These are phyloP conservation scores for Microcebus lehilahytsara DNA, from an alignment of 2,113 vertebrate genomes.

Conservation along the genomic window DNA sequence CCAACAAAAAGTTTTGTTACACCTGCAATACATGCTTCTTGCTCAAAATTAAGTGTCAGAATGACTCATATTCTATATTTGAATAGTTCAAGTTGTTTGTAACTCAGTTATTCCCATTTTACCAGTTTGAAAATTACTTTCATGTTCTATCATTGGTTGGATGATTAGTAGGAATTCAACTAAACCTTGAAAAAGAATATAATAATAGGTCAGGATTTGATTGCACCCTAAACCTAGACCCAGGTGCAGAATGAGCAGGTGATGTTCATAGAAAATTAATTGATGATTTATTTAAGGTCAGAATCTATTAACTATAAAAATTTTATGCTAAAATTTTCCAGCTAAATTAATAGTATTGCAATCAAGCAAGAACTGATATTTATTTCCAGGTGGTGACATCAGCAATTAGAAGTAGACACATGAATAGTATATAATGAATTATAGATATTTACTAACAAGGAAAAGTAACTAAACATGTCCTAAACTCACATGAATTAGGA, in stretches of 20 bases:
- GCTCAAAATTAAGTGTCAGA: not conserved
- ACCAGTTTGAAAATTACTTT: not conserved
- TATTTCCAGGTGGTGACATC: not conserved
- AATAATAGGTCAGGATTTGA: not conserved
- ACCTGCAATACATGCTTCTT: not conserved
- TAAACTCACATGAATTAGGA: not conserved
- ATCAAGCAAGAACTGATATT: not conserved
- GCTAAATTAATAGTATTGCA: not conserved
- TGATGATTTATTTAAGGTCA: not conserved
- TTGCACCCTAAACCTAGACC: not conserved
- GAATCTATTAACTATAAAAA: not conserved
- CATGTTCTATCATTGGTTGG: not conserved
- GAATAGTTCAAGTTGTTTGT: not conserved
- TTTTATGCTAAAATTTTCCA: not conserved
- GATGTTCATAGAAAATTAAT: not conserved
- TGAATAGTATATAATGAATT: not conserved
- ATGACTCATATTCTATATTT: not conserved
- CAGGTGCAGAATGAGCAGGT: not conserved
- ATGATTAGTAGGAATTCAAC: not conserved
- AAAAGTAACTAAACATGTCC: not conserved
- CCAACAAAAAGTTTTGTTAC: not conserved
- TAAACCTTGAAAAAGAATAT: not conserved
- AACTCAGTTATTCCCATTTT: not conserved
- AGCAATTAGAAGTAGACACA: not conserved
- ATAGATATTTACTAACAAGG: not conserved